These are phyloP conservation scores for Dryadula phaetusa DNA, from an alignment of 2,888 invertebrate genomes.

Conservation along the genomic window DNA sequence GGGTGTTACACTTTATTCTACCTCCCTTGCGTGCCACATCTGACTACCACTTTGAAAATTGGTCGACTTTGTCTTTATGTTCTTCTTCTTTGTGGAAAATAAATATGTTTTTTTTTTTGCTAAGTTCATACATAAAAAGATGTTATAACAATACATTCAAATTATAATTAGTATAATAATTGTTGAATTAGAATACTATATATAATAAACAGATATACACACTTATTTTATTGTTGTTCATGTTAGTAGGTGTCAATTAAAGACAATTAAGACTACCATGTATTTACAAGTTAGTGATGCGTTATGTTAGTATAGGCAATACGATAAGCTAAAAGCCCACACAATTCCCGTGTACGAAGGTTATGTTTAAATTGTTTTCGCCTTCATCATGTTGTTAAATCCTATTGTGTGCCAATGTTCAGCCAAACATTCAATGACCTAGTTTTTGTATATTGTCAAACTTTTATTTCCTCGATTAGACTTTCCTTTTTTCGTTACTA, in stretches of 20 bases:
- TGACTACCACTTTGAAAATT: conserved; percentile 80
- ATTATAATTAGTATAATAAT: not conserved
- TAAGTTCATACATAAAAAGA: not conserved
- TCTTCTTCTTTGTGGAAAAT: conserved; percentile 10
- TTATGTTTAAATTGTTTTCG: conserved; percentile 66
- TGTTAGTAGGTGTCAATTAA: conserved; percentile 40
- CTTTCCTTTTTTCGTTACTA: conserved; percentile 43
- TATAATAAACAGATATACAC: not conserved
- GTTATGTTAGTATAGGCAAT: conserved; percentile 53
- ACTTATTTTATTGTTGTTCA: conserved; percentile 23
- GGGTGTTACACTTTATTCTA: conserved; percentile 64
- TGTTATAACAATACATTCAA: not conserved
- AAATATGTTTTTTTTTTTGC: not conserved
- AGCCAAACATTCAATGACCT: conserved; percentile 63
- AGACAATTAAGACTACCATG: conserved; percentile 41
- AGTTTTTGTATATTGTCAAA: conserved; percentile 56
- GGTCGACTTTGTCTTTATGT: conserved; percentile 70
- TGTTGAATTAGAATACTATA: not conserved
- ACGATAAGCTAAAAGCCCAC: conserved; percentile 58
- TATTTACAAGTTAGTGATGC: conserved; percentile 50
- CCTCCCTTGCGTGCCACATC: conserved; percentile 55
- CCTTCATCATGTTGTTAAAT: conserved; percentile 66
- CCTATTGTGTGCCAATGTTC: conserved; percentile 67
- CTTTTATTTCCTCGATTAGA: conserved; percentile 52
- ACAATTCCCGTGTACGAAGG: conserved; percentile 57